Base-by-base conservation (phyloP, 2,888 invertebrate species). In the Synergus japonicus region DNA sequence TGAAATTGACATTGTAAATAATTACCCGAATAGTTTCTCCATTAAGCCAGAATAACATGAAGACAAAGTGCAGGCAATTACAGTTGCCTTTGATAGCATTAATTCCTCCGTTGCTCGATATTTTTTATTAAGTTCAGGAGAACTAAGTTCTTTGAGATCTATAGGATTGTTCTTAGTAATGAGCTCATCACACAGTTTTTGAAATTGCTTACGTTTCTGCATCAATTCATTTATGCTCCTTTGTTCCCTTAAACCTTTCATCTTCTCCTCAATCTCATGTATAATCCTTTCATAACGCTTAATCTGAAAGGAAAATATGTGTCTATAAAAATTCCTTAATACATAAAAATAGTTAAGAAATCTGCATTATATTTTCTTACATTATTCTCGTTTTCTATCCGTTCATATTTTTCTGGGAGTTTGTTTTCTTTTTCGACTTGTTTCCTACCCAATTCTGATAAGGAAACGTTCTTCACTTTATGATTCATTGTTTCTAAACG, bases 51-150 rank as follows among this genome's bases (percentile, higher is more conserved):
- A 90, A 64, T 88, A 91, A 82, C 93, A 93, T 0, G 93, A 96
- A 54, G 95, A 93, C 41, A 97, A 93, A 12, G 96, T 96, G 76
- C 96, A 95, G 85, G 96, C 94, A 80, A 97, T 93, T 86, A 97
- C 94, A 88, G 96, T 94, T 0, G 96, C 96, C 80, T 94, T 92
- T 64, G 92, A 91, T 37, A 96, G 91, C 86, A 93, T 87, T 76
- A 82, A 83, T 12, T 85, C 87, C 81, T 92, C 91, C 0, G 91
- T 85, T 5, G 87, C 85, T 44, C 88, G 85, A 77, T 88, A 85
- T 10, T 88, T 67, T 67, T 85, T 91, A 4, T 41, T 58, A 4
- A 83, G 37, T n/a, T 89, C 87, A 41, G 29, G 37, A 65, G n/a
- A 41, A 22, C 37, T n/a, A 10, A 73, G n/a, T 37, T 37, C 15